Evolutionary conservation across 2,888 invertebrate genomes (phyloP), one percentile per base, ranked within the genome.

Genomic region (Heliconius charithonia): DNA sequence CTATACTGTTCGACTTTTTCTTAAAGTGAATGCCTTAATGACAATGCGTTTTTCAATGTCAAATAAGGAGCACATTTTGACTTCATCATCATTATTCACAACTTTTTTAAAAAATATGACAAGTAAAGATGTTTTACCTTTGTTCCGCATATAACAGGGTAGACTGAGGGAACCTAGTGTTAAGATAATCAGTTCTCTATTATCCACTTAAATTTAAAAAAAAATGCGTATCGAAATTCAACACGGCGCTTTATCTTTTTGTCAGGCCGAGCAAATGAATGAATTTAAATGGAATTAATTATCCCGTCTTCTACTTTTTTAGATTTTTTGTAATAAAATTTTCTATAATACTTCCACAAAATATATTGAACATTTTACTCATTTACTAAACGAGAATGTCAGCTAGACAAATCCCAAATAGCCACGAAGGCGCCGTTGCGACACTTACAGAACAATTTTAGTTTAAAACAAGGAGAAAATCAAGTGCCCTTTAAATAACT

Each of bases 401-500:
- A 12, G n/a, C 51, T 51, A 51, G 51, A 22, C 51, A 19, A 22
- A 51, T 51, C 51, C 41, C 0, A 22, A 51, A 19, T 51, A 51
- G 51, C 22, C 51, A 51, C 9, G 59, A 59, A 59, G n/a, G 22
- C 59, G 59, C 59, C 59, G n/a, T 59, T 67, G 32, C 67, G n/a
- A 37, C 37, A 67, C 67, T 51, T 51, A 7, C 0, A 51, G 1
- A 72, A 32, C 22, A n/a, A 37, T 41, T 63, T 41, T 65, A 27
- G 27, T 65, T 41, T 27, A 45, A 65, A 80, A 79, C 77, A 75
- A 67, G 71, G 75, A 25, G 81, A 78, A 77, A 80, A 81, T 71
- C 76, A 70, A 75, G 69, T 79, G 82, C 67, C 81, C 81, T 80
- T 80, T 81, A 80, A 81, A 83, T 77, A 79, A 77, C 75, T 78